phyloP scores from a whole-genome alignment of 2,797 vertebrate genomes.

The Pyrocephalus nanus region DNA sequence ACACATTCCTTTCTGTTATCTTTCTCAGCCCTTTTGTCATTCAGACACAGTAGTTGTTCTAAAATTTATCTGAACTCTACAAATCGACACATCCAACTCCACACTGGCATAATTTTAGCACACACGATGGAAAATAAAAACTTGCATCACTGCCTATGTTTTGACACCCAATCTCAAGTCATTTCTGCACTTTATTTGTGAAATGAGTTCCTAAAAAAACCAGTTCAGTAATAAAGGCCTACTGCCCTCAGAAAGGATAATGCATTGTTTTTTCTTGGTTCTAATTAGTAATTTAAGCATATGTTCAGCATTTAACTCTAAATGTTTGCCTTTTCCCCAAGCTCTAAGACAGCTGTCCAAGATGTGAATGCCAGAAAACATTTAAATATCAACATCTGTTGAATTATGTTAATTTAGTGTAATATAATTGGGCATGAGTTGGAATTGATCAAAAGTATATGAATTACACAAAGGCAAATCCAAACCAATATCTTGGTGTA shows the following conservation, averaged over 20 bases:
- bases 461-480: conserved; percentile 79
- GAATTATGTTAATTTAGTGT: conserved; percentile 87
- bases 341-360: conserved; percentile 86
- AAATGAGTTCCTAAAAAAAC: conserved; percentile 32
- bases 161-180: conserved; percentile 4
- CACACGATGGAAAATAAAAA: conserved; percentile 45
- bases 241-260: conserved; percentile 82
- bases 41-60: background rate
- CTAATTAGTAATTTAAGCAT: conserved; percentile 89
- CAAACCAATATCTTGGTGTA: conserved; percentile 64
- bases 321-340: conserved; percentile 86
- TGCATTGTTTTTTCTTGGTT: conserved; percentile 78
- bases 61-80: conserved; percentile 5
- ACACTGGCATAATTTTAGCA: background rate
- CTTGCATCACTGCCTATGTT: background rate
- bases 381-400: conserved; percentile 89
- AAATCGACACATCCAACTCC: background rate
- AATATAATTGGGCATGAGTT: conserved; percentile 84
- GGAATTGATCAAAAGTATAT: conserved; percentile 80
- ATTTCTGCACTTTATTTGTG: conserved; percentile 47
- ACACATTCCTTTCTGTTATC: background rate
- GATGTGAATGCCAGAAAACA: conserved; percentile 83
- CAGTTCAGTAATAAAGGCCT: conserved; percentile 52
- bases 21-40: background rate
- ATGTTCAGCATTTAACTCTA: conserved; percentile 88